Evolutionary conservation across 2,113 vertebrate genomes (phyloP), one percentile per base, ranked within the genome.

Genomic region (Alligator mississippiensis): DNA sequence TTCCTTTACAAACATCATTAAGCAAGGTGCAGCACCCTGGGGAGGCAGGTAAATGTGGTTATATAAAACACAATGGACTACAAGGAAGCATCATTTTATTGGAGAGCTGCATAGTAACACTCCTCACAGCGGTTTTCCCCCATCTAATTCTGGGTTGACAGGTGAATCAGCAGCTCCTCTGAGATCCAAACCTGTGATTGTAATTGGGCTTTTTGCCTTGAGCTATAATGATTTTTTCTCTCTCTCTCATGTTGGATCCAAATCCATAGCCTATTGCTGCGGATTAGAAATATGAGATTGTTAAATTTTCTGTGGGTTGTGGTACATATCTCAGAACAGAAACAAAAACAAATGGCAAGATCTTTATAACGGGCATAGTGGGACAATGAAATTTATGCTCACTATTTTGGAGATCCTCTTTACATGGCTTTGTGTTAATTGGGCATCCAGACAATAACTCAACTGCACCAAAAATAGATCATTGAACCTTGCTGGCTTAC

Each of bases 341-440:
- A 30, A 55, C 1, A 1, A 6, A 6, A 30, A 64, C 63, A 90
- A 74, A 75, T 4, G 5, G 62, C 13, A 57, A 80, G 9, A 19
- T 88, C 86, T 58, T 72, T 94, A 63, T 64, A 3, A n/a, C 92
- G 81, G 88, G 86, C 77, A 64, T 81, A 63, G 74, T 30, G n/a
- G 16, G n/a, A 10, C n/a, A 68, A 68, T 68, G 18, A 68, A 78
- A 83, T 76, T 79, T 96, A 77, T 47, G 55, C 68, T 47, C n/a
- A 5, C 21, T 54, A 74, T 62, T 61, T 70, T 57, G 79, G 75
- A 62, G 89, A 1, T 34, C 82, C 55, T 81, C 79, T 72, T 93
- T 88, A 84, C 25, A n/a, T 68, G 64, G 28, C 16, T 12, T 84
- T 70, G 27, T 92, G 80, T 90, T 85, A 93, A 90, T 81, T 93